Conservation (phyloP, 2,888 invertebrate genomes). For the Cryptus armator region DNA sequence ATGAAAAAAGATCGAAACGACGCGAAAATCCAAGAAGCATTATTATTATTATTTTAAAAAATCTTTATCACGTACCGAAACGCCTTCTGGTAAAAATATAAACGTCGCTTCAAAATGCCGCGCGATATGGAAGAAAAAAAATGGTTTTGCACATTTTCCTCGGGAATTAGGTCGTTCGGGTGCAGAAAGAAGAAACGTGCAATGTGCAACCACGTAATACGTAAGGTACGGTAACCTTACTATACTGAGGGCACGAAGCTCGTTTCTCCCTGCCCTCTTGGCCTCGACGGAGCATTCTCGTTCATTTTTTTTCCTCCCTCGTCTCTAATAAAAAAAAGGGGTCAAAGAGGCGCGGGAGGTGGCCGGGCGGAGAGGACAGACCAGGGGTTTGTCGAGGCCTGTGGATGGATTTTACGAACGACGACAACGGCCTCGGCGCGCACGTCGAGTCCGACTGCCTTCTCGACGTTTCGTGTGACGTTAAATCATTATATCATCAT, state of each 20-base stretch:
- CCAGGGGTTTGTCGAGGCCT: conserved; percentile 33
- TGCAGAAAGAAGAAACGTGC: conserved; percentile 54
- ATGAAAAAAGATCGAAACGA: neutral
- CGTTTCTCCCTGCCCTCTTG: conserved; percentile 43
- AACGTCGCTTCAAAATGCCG: conserved; percentile 30
- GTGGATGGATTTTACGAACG: conserved; percentile 28
- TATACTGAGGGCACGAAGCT: conserved; percentile 13
- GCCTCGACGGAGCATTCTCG: conserved; percentile 42
- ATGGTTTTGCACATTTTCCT: conserved; percentile 29
- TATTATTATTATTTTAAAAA: too few relatives aligned
- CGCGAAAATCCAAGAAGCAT: too few relatives aligned
- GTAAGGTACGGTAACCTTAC: conserved; percentile 29
- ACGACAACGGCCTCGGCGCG: conserved; percentile 30
- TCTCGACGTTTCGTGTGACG: conserved; percentile 41
- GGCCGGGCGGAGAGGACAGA: conserved; percentile 11
- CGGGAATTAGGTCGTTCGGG: conserved; percentile 59
- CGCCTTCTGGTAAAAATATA: too few relatives aligned
- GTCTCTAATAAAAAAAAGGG: conserved; percentile 53
- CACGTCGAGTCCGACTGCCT: conserved; percentile 16
- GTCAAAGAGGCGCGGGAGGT: conserved; percentile 54
- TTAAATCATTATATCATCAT: conserved; percentile 55
- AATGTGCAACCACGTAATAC: conserved; percentile 61
- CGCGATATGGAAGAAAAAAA: conserved; percentile 33
- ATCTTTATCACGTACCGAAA: too few relatives aligned
- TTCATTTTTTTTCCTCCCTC: conserved; percentile 31